These are phyloP conservation scores for Bombyx mandarina DNA, from an alignment of 1,140 invertebrate species.

Conservation along the genomic window DNA sequence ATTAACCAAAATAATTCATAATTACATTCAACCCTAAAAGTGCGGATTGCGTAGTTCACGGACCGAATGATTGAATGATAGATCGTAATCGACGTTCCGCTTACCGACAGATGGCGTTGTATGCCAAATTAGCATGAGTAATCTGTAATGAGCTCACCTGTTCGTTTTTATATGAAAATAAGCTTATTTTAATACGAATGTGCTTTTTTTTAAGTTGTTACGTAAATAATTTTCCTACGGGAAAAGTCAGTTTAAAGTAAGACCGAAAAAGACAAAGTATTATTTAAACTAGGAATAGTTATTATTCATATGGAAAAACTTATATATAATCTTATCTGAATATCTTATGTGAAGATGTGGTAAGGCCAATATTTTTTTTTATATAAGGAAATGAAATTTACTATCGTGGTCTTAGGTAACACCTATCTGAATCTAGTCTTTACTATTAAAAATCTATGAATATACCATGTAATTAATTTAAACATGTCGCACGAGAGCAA, in stretches of 20 bases:
- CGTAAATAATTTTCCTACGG: not conserved
- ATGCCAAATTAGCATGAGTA: constrained; percentile 41
- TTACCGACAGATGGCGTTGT: constrained; percentile 42
- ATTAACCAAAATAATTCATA: too few relatives aligned
- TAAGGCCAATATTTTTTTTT: too few relatives aligned
- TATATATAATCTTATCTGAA: not conserved
- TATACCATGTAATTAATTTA: too few relatives aligned
- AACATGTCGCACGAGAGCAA: too few relatives aligned
- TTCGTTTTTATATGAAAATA: constrained; percentile 9
- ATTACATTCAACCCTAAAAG: too few relatives aligned
- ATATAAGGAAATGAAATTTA: too few relatives aligned
- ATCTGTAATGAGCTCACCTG: constrained; percentile 49
- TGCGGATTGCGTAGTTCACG: too few relatives aligned
- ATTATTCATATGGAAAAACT: not conserved
- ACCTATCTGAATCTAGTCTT: too few relatives aligned
- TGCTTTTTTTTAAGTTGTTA: constrained; percentile 1
- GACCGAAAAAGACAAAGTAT: too few relatives aligned
- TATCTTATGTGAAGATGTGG: not conserved
- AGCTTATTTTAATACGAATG: not conserved
- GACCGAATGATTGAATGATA: constrained; percentile 25
- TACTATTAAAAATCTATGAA: too few relatives aligned
- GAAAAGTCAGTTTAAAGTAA: not conserved
- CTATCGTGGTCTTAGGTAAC: too few relatives aligned
- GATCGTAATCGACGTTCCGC: constrained; percentile 32
- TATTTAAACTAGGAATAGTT: too few relatives aligned